Evolutionary conservation across 2,888 invertebrate species (phyloP).

Genomic region (Selenia dentaria): DNA sequence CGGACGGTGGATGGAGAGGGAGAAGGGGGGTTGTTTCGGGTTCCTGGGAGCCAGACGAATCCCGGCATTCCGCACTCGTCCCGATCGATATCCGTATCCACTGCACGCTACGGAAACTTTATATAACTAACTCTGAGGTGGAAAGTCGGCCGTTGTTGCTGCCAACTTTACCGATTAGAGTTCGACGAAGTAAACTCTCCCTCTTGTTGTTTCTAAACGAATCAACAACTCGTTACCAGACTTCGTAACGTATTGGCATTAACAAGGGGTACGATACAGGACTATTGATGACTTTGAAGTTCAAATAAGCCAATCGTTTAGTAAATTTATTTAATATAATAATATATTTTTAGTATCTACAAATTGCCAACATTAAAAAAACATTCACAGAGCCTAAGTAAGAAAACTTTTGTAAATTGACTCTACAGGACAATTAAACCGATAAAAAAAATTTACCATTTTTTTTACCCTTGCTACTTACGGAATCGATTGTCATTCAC

Average conservation of each 20-base stretch:
- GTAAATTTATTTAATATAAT: too few relatives aligned
- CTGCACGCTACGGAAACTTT: conserved; percentile 74
- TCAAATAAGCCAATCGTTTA: too few relatives aligned
- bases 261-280: conserved; percentile 26
- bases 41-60: conserved; percentile 74
- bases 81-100: conserved; percentile 80
- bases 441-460: too few relatives aligned
- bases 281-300: conserved; percentile 16
- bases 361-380: too few relatives aligned
- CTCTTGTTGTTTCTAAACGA: conserved; percentile 65
- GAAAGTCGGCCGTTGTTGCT: conserved; percentile 79
- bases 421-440: too few relatives aligned
- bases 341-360: too few relatives aligned
- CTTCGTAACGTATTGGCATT: conserved; percentile 34
- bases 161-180: conserved; percentile 79
- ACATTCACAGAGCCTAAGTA: too few relatives aligned
- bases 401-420: too few relatives aligned
- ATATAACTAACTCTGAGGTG: conserved; percentile 77
- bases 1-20: conserved; percentile 30
- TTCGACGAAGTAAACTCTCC: conserved; percentile 58
- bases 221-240: conserved; percentile 54
- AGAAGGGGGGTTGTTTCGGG: conserved; percentile 50
- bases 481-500: too few relatives aligned
- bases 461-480: too few relatives aligned
- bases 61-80: conserved; percentile 75